Percentiles rank a stretch among this genome's conserved stretches.
These are phyloP conservation scores for Drosophila truncata DNA, from an alignment of 1,140 invertebrate genomes.

Conservation along the genomic window DNA sequence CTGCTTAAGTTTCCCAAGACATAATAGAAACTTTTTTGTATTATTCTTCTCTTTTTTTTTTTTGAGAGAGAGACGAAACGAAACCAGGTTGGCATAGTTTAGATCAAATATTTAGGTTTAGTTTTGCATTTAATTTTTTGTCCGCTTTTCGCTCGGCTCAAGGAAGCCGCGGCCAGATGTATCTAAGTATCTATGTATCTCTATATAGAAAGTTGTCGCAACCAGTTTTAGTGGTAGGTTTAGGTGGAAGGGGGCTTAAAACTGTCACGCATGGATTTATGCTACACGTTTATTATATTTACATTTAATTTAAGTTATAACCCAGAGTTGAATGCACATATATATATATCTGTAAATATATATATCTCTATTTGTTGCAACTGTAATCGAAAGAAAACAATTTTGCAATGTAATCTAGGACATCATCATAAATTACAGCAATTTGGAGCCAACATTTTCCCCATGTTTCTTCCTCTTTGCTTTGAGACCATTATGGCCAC, in stretches of 20 bases:
- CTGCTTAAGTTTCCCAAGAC: slow-evolving; percentile 59
- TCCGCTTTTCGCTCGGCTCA: slow-evolving; percentile 37
- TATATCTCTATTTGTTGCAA: slow-evolving; percentile 18
- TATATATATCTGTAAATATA: slow-evolving; percentile 16
- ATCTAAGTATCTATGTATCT: slow-evolving; percentile 60
- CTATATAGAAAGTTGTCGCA: slow-evolving; percentile 81
- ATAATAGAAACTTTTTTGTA: slow-evolving; percentile 41
- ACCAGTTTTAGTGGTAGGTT: slow-evolving; percentile 71
- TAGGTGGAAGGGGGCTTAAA: slow-evolving; percentile 33
- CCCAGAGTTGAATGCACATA: slow-evolving; percentile 8
- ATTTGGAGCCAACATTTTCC: slow-evolving; percentile 77
- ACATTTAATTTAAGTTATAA: slow-evolving; percentile 75
- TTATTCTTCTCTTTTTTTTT: not conserved
- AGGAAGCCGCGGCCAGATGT: slow-evolving; percentile 66
- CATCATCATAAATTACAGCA: slow-evolving; percentile 84
- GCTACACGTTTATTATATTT: slow-evolving; percentile 80
- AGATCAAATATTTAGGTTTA: slow-evolving; percentile 76
- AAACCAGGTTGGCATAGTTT: slow-evolving; percentile 78
- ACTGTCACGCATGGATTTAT: slow-evolving; percentile 79
- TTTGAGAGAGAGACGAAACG: slow-evolving; percentile 17
- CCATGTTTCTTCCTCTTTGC: slow-evolving; percentile 43
- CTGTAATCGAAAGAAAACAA: slow-evolving; percentile 84
- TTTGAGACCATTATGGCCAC: slow-evolving; percentile 60
- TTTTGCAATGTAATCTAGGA: slow-evolving; percentile 85
- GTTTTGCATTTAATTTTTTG: slow-evolving; percentile 72